Conservation (phyloP, 2,113 vertebrate species). For the Lycaon pictus region DNA sequence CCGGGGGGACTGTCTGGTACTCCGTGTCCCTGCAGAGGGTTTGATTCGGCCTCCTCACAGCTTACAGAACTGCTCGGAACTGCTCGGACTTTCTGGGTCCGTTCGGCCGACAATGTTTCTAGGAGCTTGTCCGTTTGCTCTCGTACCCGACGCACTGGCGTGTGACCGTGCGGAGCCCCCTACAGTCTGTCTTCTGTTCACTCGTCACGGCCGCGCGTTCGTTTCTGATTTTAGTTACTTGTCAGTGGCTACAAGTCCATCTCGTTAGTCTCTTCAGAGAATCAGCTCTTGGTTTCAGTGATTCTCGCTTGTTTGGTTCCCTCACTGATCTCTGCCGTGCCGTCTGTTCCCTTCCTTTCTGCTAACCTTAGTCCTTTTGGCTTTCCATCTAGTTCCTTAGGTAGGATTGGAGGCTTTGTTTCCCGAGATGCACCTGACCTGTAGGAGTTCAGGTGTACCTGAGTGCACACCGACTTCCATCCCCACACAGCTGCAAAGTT, state of each 20-base stretch:
- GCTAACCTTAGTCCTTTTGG: neutral
- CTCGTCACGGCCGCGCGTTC: neutral
- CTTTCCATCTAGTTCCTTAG: neutral
- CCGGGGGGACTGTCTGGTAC: neutral
- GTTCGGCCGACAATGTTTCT: neutral
- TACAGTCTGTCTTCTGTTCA: neutral
- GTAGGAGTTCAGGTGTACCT: fast-evolving
- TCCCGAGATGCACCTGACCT: fast-evolving
- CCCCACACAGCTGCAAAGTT: neutral
- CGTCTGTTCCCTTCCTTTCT: neutral
- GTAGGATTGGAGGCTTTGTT: neutral
- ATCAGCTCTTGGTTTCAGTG: neutral
- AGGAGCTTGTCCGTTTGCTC: neutral
- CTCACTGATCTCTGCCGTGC: neutral
- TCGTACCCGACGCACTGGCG: fast-evolving
- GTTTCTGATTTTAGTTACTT: neutral
- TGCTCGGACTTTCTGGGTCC: neutral
- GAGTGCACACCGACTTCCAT: fast-evolving
- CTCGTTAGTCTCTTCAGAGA: neutral
- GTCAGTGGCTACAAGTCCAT: fast-evolving
- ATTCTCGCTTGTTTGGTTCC: neutral
- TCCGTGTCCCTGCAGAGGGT: neutral
- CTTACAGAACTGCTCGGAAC: too few species aligned
- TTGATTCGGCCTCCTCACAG: fast-evolving
- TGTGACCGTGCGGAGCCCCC: too few species aligned